Conservation (phyloP, 2,888 invertebrate species). For the Nyleta sp. region DNA sequence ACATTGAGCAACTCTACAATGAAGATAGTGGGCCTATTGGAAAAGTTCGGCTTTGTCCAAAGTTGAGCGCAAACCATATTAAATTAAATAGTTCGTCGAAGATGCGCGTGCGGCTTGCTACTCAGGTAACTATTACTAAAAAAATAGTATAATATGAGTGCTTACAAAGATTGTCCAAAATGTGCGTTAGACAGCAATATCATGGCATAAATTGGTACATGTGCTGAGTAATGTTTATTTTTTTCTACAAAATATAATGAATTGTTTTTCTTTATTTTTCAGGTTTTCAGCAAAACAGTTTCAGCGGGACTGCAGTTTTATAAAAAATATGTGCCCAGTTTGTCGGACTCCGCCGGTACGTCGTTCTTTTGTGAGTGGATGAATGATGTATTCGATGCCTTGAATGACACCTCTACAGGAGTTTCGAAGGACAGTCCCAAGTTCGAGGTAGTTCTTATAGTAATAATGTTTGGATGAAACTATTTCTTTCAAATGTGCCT, state of each 20-base stretch:
- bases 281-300: constrained; percentile 12
- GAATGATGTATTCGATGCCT: background rate
- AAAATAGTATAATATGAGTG: background rate
- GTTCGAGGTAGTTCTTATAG: background rate
- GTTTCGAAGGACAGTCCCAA: background rate
- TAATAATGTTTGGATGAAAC: background rate
- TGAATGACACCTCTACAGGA: background rate
- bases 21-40: background rate
- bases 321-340: background rate
- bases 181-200: too few relatives aligned
- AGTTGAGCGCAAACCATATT: constrained; percentile 11
- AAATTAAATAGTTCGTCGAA: constrained; percentile 17
- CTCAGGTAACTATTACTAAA: background rate
- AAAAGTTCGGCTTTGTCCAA: constrained; percentile 10
- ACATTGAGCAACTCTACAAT: background rate
- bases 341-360: background rate
- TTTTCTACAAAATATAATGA: background rate
- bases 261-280: too few relatives aligned
- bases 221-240: background rate
- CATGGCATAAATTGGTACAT: too few relatives aligned
- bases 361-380: background rate
- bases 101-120: constrained; percentile 24
- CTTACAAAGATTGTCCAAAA: background rate
- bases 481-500: background rate
- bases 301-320: constrained; percentile 1